Evolutionary conservation across 53 echinoderm and acorn worm species (phyloP), one percentile per base, ranked within the genome.

Genomic region (Holothuria scabra): DNA sequence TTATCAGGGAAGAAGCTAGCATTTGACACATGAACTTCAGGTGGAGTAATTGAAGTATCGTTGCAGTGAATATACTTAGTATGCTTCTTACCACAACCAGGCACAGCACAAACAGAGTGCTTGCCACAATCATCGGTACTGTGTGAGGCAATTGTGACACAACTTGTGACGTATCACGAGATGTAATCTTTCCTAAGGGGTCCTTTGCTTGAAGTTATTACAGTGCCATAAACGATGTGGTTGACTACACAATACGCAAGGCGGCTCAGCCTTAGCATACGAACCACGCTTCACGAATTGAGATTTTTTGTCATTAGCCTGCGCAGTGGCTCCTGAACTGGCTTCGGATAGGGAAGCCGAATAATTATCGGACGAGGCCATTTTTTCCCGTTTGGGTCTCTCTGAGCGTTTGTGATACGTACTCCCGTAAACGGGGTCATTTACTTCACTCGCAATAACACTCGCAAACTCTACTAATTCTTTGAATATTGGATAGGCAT

Each of bases 191-290:
- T 84, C 84, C 29, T 59, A 71, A 33, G 84, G 84, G 20, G 33
- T 31, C 74, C 58, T 85, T 37, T 74, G 74, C 37, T 86, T 86
- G 41, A 86, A 86, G 31, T 86, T 76, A 58, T 63, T 78, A 64
- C 86, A 86, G 22, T 86, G 78, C 86, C 86, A 86, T 16, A 76
- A 30, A 26, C 69, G 69, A 28, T 68, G 69, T 26, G 69, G 34
- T 29, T 26, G 31, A 26, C 32, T 20, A 33, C 69, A 68, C 31
- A n/a, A n/a, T n/a, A n/a, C n/a, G n/a, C n/a, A n/a, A n/a, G n/a
- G n/a, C n/a, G n/a, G n/a, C n/a, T n/a, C 85, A 75, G 85, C 34
- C 46, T 72, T 85, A 76, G 85, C 85, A 75, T 85, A 85, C 13
- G 32, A 26, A 11, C 69, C 69, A 28, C 8, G 69, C 20, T 68